Evolutionary conservation across 2,113 vertebrate species (phyloP), one percentile per base, ranked within the genome.

Genomic region (Vidua macroura): DNA sequence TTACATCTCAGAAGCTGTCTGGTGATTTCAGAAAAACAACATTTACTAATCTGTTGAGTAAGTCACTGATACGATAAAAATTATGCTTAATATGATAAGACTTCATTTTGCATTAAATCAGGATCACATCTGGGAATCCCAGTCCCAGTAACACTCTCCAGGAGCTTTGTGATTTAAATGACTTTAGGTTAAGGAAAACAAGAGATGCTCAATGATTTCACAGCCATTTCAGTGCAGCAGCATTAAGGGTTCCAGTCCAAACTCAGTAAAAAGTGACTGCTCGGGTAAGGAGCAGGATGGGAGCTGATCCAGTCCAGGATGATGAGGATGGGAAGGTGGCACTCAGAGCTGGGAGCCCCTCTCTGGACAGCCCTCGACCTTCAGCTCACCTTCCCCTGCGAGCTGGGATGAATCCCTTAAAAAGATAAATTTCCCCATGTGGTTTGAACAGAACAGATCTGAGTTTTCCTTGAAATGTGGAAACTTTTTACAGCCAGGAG

Each of bases 11-110:
- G 66, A 53, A 86, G 62, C 76, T 91, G 79, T 46, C 68, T 84
- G 66, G 80, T 24, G 67, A 75, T 79, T 95, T 92, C 35, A 88
- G 55, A 44, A 86, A 92, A 93, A 85, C 59, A 93, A 85, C 68
- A 59, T 79, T 91, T 70, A 44, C 75, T 88, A 93, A 93, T 92
- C 87, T 89, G 86, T 41, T 94, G 85, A 77, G n/a, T 83, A 66
- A 92, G 39, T 86, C 68, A 93, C 73, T 88, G 76, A 93, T 92
- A 83, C 5, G 79, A 95, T 95, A 95, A 90, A 92, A 93, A 88
- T 90, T 75, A 63, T 53, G 24, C 44, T 81, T 91, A 88, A 95
- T 85, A 14, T 84, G 93, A 55, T 83, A 95, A 95, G 78, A 41
- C 68, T 95, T 95, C 70, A 37, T 76, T 89, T 89, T 82, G 62